Base-by-base conservation (phyloP, 2,113 vertebrate genomes). In the Coracopsis vasa region DNA sequence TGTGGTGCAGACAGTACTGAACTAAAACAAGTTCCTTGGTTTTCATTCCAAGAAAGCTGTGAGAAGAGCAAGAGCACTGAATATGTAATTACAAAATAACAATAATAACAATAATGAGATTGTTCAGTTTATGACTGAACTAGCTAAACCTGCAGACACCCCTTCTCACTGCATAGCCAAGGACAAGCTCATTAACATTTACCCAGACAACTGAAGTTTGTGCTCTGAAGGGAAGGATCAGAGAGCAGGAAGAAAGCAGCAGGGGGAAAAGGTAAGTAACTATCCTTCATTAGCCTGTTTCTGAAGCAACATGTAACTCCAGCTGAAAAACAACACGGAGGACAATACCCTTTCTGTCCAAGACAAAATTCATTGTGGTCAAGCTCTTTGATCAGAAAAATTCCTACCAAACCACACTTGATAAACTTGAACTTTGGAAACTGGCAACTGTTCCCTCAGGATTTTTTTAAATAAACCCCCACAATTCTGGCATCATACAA, bases 401-500 rank as follows among this genome's bases (percentile, higher is more conserved):
- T 12, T 83, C 88, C 45, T 78, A 42, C 83, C 35, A 77, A 95
- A 80, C 71, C 77, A 62, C 51, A 47, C 16, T 62, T 25, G 45
- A 90, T 80, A 93, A 86, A 82, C 66, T 44, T 72, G 58, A 93
- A 92, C 83, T 91, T 83, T 80, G 45, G 64, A 81, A 94, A 92
- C 14, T 27, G 65, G 54, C 15, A 86, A 70, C 19, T 11, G 7
- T 44, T 88, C 18, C 14, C 88, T 23, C 11, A 39, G 20, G 35
- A 31, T 37, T 73, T 80, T 92, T 61, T 13, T 0, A 54, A 86
- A 80, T 28, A 62, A 78, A 84, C 70, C 47, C 78, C 8, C 5
- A 86, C 54, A 88, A 70, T 67, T 74, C 69, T 90, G 80, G 47
- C 39, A 87, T 62, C 11, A 77, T 54, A 20, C 64, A 83, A 72